phyloP scores from a whole-genome alignment of 2,888 invertebrate genomes.

The Xylocampa areola region DNA sequence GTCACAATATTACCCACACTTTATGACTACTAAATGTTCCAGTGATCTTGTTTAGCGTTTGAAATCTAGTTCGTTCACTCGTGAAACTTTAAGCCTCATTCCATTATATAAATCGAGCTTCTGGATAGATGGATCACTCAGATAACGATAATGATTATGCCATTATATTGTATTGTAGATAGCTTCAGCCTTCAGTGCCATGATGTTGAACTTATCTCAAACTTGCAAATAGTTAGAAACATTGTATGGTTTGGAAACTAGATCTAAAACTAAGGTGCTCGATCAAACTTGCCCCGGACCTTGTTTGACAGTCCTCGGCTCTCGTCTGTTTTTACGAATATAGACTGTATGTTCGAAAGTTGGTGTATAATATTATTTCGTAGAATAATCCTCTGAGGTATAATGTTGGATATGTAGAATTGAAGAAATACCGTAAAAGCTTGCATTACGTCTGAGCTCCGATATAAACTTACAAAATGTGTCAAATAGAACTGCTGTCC shows the following conservation, averaged over 20 bases:
- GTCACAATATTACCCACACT: too few relatives aligned
- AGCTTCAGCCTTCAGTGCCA: constrained; percentile 19
- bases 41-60: constrained; percentile 7
- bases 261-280: constrained; percentile 21
- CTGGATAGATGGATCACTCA: constrained; percentile 12
- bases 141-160: constrained; percentile 21
- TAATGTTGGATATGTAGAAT: too few relatives aligned
- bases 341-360: too few relatives aligned
- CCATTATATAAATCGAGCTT: constrained; percentile 19
- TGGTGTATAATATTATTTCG: too few relatives aligned
- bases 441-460: too few relatives aligned
- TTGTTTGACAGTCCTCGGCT: constrained; percentile 5
- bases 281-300: constrained; percentile 27
- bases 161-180: constrained; percentile 26
- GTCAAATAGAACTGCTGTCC: too few relatives aligned
- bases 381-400: too few relatives aligned
- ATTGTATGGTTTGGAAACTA: constrained; percentile 23
- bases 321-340: too few relatives aligned
- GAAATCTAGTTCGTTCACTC: background rate
- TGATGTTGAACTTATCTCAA: constrained; percentile 31
- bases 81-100: constrained; percentile 10
- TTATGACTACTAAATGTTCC: too few relatives aligned
- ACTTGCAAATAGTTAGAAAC: constrained; percentile 36
- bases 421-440: too few relatives aligned
- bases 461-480: too few relatives aligned